phyloP scores from a whole-genome alignment of 2,113 vertebrate genomes.

The Solea solea region DNA sequence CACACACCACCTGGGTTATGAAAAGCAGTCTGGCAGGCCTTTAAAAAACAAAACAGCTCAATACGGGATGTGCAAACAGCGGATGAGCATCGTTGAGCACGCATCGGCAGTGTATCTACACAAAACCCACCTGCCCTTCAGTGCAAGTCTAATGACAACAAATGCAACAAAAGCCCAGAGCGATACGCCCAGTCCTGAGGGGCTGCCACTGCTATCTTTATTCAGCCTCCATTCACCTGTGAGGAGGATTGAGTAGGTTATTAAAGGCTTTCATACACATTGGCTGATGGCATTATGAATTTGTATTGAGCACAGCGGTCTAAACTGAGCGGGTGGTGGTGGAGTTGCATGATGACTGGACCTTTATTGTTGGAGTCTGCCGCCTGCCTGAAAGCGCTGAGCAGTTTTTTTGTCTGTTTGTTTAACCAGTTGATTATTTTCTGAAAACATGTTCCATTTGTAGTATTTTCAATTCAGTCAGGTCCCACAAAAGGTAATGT shows the following conservation, averaged over 20 bases:
- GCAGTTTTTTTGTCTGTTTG: background rate
- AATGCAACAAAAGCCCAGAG: constrained; percentile 66
- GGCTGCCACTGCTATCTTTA: constrained; percentile 54
- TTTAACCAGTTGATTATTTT: background rate
- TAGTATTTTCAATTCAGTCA: background rate
- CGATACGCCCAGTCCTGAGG: constrained; percentile 60
- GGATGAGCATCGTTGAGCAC: constrained; percentile 60
- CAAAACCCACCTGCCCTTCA: constrained; percentile 77
- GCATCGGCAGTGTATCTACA: constrained; percentile 60
- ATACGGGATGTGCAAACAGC: constrained; percentile 63
- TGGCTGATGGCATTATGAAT: constrained; percentile 42
- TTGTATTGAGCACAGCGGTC: constrained; percentile 14
- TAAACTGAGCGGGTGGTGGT: background rate
- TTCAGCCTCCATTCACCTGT: constrained; percentile 67
- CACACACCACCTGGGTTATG: constrained; percentile 50
- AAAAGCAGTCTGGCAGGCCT: constrained; percentile 37
- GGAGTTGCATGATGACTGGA: no score
- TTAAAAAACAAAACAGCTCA: constrained; percentile 26
- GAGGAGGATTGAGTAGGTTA: constrained; percentile 58
- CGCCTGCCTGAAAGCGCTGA: background rate
- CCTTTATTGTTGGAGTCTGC: background rate
- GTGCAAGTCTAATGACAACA: constrained; percentile 72
- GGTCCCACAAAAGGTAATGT: background rate
- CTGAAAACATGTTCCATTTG: background rate
- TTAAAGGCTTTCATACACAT: constrained; percentile 62